These are phyloP conservation scores for Phrynosoma platyrhinos DNA, from an alignment of 2,113 vertebrate species.

Conservation along the genomic window DNA sequence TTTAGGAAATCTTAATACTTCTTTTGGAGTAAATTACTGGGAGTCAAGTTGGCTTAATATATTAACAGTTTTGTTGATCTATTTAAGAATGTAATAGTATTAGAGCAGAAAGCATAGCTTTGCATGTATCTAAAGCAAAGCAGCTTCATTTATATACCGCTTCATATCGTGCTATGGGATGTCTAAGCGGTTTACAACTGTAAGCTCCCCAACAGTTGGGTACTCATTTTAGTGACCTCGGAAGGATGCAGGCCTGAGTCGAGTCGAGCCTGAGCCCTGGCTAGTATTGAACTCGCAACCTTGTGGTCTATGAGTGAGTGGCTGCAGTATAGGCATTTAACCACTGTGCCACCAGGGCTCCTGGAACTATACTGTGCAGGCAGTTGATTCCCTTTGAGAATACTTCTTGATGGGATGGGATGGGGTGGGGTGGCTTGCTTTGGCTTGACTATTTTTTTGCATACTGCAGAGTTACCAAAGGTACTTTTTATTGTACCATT, in stretches of 20 bases:
- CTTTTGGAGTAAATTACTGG: not conserved
- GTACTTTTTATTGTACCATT: not conserved
- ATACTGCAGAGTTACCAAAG: not conserved
- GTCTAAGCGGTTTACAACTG: too few species aligned
- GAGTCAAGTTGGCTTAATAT: not conserved
- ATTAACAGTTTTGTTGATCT: not conserved
- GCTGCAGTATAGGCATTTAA: too few species aligned
- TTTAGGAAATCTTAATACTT: not conserved
- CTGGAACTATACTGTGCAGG: not conserved
- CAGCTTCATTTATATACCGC: too few species aligned
- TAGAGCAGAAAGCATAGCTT: not conserved
- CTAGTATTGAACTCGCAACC: too few species aligned
- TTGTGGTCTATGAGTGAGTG: too few species aligned
- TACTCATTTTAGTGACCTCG: too few species aligned
- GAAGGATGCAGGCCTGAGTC: too few species aligned
- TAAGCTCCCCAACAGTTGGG: too few species aligned
- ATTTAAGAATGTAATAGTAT: constrained; percentile 7
- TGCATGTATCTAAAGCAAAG: not conserved
- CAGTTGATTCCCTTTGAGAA: not conserved
- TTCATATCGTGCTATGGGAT: too few species aligned
- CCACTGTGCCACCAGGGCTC: too few species aligned
- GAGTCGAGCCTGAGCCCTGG: too few species aligned
- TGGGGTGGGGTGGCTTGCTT: not conserved
- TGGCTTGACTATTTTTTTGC: not conserved
- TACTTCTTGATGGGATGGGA: not conserved